Evolutionary conservation across 2,797 vertebrate genomes (phyloP), one percentile per base, ranked within the genome.

Genomic region (Crenichthys baileyi): DNA sequence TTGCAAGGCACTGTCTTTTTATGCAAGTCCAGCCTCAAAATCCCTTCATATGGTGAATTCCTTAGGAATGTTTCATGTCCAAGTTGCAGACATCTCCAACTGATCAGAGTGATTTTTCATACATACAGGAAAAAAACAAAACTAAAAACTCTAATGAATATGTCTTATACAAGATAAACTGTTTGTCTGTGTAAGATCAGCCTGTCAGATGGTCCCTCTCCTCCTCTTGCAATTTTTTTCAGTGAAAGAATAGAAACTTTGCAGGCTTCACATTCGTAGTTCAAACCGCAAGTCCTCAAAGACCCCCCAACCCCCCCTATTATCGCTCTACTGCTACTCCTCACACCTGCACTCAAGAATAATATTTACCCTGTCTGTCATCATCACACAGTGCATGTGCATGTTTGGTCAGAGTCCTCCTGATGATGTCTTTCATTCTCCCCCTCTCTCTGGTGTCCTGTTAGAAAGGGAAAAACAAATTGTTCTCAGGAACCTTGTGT

Each of bases 301-400:
- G 89, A 88, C 39, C 39, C 87, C 55, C 39, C n/a, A n/a, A n/a
- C n/a, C 76, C 3, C 73, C 82, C 74, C 72, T 84, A 81, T 90
- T 93, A 91, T 94, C 91, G 58, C 85, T 84, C 58, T 22, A 61
- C 60, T 15, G 83, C 87, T 89, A 92, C 90, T 90, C 87, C 85
- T 91, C 85, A 91, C 93, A 93, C 92, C 92, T 94, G 89, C 91
- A 65, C 85, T 91, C 85, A 80, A 90, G 77, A 83, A 93, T 90
- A 93, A 93, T 90, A 92, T 93, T 93, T 92, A 91, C 82, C 82
- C 87, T 79, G 86, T 89, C 92, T 87, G 86, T 92, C 87, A 85
- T 79, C 73, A 67, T 85, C 48, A 50, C 63, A n/a, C 0, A 12
- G 72, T 78, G 72, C 6, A 79, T 78, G 51, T 67, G 84, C 79